Evolutionary conservation across 2,113 vertebrate genomes (phyloP).

Genomic region (Megaptera novaeangliae): DNA sequence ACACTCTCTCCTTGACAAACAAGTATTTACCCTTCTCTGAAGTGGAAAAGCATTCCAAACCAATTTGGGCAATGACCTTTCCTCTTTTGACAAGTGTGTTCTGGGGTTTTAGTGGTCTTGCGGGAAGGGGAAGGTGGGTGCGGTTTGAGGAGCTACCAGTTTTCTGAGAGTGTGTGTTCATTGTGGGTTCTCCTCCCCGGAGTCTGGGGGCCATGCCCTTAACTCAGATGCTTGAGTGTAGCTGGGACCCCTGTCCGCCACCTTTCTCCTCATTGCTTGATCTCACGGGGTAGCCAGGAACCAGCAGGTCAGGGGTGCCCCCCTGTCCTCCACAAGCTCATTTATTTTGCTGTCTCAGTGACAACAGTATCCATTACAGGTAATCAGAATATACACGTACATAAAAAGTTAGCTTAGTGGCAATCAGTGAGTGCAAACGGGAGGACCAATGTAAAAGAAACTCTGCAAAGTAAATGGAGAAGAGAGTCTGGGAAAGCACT

Average conservation of each 20-base stretch:
- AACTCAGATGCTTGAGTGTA: neutral
- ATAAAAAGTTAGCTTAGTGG: neutral
- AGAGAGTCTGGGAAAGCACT: neutral
- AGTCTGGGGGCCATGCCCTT: fast-evolving
- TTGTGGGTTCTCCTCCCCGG: fast-evolving
- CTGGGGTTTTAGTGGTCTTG: neutral
- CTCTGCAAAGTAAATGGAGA: neutral
- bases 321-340: neutral
- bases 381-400: neutral
- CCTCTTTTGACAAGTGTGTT: neutral
- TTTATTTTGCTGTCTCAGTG: neutral
- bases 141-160: neutral
- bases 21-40: neutral
- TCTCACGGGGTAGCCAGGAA: neutral
- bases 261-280: neutral
- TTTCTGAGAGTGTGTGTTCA: neutral
- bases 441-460: neutral
- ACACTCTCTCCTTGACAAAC: neutral
- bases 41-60: neutral
- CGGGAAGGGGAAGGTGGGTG: no score
- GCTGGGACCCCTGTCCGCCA: fast-evolving
- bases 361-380: neutral
- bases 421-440: neutral
- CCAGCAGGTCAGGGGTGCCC: neutral
- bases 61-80: neutral